Conservation (phyloP, 2,797 vertebrate species). For the Anabacerthia variegaticeps region DNA sequence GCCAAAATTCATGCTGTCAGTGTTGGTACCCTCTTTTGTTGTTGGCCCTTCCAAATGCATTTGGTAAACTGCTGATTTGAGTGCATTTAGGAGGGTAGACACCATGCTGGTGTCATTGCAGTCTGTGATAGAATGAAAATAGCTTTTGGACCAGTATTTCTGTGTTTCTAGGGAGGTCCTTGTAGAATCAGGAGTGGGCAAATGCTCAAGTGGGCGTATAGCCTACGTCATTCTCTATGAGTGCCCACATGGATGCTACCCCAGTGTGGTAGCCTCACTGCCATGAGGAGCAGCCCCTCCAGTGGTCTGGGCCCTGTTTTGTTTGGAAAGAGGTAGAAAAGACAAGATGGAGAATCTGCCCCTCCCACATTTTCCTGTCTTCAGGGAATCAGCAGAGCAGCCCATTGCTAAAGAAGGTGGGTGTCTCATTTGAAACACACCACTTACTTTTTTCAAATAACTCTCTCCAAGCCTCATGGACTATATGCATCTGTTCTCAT, state of each 20-base stretch:
- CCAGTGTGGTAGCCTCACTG: background rate
- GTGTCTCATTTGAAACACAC: background rate
- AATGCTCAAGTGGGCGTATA: background rate
- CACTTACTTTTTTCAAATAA: background rate
- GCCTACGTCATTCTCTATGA: background rate
- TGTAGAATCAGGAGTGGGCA: background rate
- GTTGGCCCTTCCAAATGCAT: background rate
- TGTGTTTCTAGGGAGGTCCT: background rate
- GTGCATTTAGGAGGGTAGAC: background rate
- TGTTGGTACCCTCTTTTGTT: background rate
- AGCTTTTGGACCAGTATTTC: background rate
- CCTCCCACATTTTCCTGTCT: background rate
- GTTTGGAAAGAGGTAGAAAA: background rate
- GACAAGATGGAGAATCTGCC: background rate
- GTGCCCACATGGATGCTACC: background rate
- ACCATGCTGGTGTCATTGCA: background rate
- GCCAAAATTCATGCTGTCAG: background rate
- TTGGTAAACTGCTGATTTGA: background rate
- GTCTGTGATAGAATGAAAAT: background rate
- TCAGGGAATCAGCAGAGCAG: background rate
- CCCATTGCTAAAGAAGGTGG: background rate
- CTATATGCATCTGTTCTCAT: background rate
- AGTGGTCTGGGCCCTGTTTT: background rate
- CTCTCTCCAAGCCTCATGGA: background rate
- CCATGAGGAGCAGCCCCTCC: background rate